Conservation (phyloP, 2,113 vertebrate genomes). For the Lepisosteus osseus region DNA sequence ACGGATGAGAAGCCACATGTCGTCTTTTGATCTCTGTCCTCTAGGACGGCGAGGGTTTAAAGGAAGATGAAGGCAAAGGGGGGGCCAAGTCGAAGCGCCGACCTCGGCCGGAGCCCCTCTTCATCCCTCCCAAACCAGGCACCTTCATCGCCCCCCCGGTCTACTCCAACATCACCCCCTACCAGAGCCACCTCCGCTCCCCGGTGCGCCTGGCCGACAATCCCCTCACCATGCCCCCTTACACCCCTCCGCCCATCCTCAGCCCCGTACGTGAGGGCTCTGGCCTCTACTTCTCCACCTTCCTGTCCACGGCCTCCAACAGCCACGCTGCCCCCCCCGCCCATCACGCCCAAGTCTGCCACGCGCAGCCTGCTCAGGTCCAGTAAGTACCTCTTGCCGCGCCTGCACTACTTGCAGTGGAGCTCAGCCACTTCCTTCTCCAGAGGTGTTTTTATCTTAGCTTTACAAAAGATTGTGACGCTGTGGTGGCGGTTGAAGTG, state of each 20-base stretch:
- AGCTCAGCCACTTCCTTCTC: no score
- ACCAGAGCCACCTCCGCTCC: conserved; percentile 95
- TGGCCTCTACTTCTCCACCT: conserved; percentile 94
- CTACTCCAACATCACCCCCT: conserved; percentile 90
- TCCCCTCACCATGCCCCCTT: conserved; percentile 86
- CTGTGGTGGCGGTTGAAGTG: no score
- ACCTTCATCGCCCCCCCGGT: conserved; percentile 85
- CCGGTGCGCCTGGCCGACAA: conserved; percentile 86
- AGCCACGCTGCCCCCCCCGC: conserved; percentile 76
- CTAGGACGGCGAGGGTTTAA: conserved; percentile 48
- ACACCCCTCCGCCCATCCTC: conserved; percentile 94
- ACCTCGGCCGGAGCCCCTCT: conserved; percentile 88
- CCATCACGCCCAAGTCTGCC: conserved; percentile 87
- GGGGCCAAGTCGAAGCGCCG: conserved; percentile 84
- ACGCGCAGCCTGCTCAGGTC: conserved; percentile 89
- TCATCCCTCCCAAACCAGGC: conserved; percentile 91
- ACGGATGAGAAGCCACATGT: no score
- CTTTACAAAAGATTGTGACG: no score
- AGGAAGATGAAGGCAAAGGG: conserved; percentile 74
- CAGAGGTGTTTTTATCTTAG: no score
- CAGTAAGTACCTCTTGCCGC: conserved; percentile 69
- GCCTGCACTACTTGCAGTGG: no score
- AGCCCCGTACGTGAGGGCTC: conserved; percentile 95
- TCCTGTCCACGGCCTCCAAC: conserved; percentile 74
- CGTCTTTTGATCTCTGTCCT: neutral